Evolutionary conservation across 2,888 invertebrate genomes (phyloP).

Genomic region (Pyrrhia umbra): DNA sequence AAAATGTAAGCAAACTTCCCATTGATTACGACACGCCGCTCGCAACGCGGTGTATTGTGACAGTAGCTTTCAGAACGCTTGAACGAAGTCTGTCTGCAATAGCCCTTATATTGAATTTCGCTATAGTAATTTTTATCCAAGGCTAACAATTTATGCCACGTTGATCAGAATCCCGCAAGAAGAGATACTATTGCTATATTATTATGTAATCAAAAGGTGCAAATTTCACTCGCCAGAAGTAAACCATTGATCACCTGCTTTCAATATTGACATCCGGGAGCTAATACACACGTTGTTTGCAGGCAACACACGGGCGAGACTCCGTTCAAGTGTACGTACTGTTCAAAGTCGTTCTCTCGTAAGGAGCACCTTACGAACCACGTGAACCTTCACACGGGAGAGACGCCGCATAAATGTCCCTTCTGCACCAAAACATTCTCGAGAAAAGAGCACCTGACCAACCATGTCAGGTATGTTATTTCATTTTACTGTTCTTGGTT

Average conservation of each 20-base stretch:
- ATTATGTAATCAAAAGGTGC: background rate
- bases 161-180: slow-evolving; percentile 13
- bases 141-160: slow-evolving; percentile 26
- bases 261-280: slow-evolving; percentile 3
- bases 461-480: slow-evolving; percentile 88
- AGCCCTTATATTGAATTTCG: slow-evolving; percentile 15
- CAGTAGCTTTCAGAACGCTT: slow-evolving; percentile 39
- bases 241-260: background rate
- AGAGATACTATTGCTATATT: slow-evolving; percentile 6
- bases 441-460: slow-evolving; percentile 93
- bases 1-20: background rate
- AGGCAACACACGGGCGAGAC: slow-evolving; percentile 95
- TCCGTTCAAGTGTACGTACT: slow-evolving; percentile 94
- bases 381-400: slow-evolving; percentile 93
- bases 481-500: slow-evolving; percentile 1
- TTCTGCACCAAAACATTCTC: slow-evolving; percentile 94
- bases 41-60: background rate
- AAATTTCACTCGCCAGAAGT: too few species aligned
- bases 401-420: slow-evolving; percentile 93
- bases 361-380: slow-evolving; percentile 97
- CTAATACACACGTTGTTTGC: slow-evolving; percentile 58
- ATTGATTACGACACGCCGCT: slow-evolving; percentile 2
- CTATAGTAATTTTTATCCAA: background rate
- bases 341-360: slow-evolving; percentile 91
- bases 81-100: slow-evolving; percentile 51